A percentile compares a stretch with the other conserved stretches of the same genome.
Conservation (phyloP, 1,140 invertebrate species). For the Goniozus legneri region DNA sequence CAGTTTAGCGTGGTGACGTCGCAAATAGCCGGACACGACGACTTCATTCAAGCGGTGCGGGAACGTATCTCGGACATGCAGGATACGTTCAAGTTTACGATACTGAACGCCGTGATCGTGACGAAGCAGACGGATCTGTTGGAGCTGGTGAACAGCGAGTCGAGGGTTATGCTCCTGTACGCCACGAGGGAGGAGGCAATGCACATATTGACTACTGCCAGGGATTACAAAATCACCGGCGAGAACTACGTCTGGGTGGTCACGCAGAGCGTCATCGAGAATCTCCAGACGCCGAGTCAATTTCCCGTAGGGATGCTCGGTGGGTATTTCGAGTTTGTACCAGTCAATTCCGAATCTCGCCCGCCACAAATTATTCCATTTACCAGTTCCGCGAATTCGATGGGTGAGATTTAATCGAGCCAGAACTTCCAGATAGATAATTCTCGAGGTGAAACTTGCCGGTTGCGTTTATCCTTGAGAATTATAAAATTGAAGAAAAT, state of each 20-base stretch:
- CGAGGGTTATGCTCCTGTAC: conserved; percentile 90
- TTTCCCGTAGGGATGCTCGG: conserved; percentile 93
- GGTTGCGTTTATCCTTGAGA: no score
- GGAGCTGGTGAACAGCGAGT: conserved; percentile 85
- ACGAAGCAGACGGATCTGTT: conserved; percentile 65
- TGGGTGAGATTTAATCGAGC: no score
- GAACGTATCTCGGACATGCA: conserved; percentile 80
- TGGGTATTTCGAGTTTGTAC: conserved; percentile 61
- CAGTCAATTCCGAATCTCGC: no score
- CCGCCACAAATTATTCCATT: no score
- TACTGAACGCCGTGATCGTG: conserved; percentile 79
- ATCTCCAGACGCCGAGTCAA: conserved; percentile 69
- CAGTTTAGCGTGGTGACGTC: conserved; percentile 92
- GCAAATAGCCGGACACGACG: conserved; percentile 88
- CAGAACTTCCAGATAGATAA: no score
- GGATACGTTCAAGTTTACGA: conserved; percentile 86
- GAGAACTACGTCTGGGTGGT: conserved; percentile 97
- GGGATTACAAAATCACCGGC: conserved; percentile 81
- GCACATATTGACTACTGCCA: conserved; percentile 76
- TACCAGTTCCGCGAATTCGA: no score
- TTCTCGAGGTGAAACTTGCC: no score
- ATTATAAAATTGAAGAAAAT: no score
- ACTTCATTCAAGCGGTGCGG: conserved; percentile 89
- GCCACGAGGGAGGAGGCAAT: conserved; percentile 83
- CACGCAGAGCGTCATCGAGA: conserved; percentile 89